Conservation (phyloP, 2,888 invertebrate species). For the Prenolepis imparis region DNA sequence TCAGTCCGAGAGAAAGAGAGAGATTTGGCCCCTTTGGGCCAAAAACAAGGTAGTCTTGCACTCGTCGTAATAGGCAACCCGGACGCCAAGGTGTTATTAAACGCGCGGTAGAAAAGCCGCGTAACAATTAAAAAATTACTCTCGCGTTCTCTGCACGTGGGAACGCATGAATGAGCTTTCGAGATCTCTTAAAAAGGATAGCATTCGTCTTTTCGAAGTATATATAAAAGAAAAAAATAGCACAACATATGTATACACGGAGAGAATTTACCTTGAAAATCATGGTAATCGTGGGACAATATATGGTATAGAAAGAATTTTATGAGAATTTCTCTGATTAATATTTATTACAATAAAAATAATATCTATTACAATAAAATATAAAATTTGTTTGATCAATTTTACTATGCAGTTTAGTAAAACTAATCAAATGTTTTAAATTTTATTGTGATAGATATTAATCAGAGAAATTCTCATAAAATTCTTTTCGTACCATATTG, state of each 20-base stretch:
- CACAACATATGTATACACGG: neutral
- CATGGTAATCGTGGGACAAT: too few relatives aligned
- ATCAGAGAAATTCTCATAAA: too few relatives aligned
- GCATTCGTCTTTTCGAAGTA: neutral
- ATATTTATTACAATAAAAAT: too few relatives aligned
- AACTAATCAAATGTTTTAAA: too few relatives aligned
- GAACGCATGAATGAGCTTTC: constrained; percentile 61
- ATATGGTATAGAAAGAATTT: too few relatives aligned
- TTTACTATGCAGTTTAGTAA: too few relatives aligned
- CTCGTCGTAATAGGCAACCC: constrained; percentile 80
- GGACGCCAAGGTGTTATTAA: constrained; percentile 82
- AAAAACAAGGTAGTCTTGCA: constrained; percentile 65
- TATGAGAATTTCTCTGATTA: too few relatives aligned
- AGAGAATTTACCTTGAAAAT: too few relatives aligned
- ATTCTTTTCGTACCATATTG: too few relatives aligned
- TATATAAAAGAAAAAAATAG: neutral
- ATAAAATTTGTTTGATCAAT: too few relatives aligned
- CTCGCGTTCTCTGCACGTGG: constrained; percentile 77
- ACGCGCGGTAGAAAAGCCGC: constrained; percentile 54
- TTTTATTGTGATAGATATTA: too few relatives aligned
- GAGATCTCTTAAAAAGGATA: neutral
- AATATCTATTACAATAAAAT: too few relatives aligned
- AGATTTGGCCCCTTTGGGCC: constrained; percentile 71
- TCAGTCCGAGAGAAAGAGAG: constrained; percentile 9
- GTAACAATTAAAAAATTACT: constrained; percentile 76